Conservation (phyloP, 2,888 invertebrate genomes). For the Euphydryas editha region DNA sequence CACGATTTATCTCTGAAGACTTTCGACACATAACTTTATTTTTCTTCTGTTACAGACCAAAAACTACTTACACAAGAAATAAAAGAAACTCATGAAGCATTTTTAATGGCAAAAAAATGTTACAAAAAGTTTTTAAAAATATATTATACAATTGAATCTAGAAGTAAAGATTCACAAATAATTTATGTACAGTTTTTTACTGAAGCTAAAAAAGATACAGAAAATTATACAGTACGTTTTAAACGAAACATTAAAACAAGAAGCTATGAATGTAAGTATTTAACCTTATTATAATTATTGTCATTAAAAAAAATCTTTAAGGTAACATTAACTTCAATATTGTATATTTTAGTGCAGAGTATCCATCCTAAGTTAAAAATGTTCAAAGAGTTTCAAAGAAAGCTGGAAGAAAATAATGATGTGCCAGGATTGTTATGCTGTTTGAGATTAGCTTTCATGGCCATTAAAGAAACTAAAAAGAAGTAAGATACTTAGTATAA, state of each 20-base stretch:
- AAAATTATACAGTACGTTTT: constrained; percentile 65
- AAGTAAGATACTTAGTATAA: constrained; percentile 1
- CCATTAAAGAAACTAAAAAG: constrained; percentile 19
- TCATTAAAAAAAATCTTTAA: not conserved
- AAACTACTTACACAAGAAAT: constrained; percentile 70
- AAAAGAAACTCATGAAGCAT: constrained; percentile 77
- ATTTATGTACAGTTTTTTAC: constrained; percentile 75
- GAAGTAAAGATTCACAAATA: constrained; percentile 54
- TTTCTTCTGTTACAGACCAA: constrained; percentile 57
- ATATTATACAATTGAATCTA: constrained; percentile 69
- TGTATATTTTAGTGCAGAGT: constrained; percentile 60
- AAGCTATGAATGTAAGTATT: constrained; percentile 66
- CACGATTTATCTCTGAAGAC: too few relatives aligned
- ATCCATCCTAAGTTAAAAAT: constrained; percentile 61
- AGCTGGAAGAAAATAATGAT: constrained; percentile 66
- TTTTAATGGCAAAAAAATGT: constrained; percentile 74
- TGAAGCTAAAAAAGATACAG: constrained; percentile 69
- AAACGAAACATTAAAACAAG: constrained; percentile 56
- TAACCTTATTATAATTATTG: not conserved
- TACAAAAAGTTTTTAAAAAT: constrained; percentile 74
- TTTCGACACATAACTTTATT: too few relatives aligned
- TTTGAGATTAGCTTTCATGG: constrained; percentile 62
- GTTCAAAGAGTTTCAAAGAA: constrained; percentile 60
- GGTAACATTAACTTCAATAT: not conserved
- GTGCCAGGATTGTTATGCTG: constrained; percentile 66